phyloP scores from a whole-genome alignment of 2,797 vertebrate genomes.

The Percopsis omiscomaycus region DNA sequence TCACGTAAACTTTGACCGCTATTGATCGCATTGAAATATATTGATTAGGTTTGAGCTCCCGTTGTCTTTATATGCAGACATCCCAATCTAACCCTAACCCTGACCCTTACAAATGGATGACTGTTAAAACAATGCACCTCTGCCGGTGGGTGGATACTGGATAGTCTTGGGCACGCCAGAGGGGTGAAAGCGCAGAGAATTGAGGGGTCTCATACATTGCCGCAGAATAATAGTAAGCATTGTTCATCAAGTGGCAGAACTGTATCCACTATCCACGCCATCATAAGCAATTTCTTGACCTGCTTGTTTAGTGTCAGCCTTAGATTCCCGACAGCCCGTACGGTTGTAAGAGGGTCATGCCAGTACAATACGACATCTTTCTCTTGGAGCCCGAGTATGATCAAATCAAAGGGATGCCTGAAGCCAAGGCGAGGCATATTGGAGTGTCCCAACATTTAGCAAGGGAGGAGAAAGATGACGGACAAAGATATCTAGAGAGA shows the following conservation, averaged over 20 bases:
- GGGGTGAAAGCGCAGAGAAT: conserved; percentile 51
- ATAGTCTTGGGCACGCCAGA: conserved; percentile 41
- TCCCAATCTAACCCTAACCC: conserved; percentile 11
- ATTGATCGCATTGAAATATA: conserved; percentile 14
- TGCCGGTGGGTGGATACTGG: conserved; percentile 15
- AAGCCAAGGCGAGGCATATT: conserved; percentile 17
- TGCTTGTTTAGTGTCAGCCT: conserved; percentile 42
- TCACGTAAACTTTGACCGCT: conserved; percentile 30
- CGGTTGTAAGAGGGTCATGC: conserved; percentile 28
- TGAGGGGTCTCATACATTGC: conserved; percentile 41
- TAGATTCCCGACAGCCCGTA: conserved; percentile 41
- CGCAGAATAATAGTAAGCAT: conserved; percentile 53
- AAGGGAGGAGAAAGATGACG: conserved; percentile 24
- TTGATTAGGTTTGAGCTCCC: not conserved
- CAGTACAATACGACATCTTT: conserved; percentile 44
- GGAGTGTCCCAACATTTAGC: conserved; percentile 10
- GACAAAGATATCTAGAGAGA: conserved; percentile 25
- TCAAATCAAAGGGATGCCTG: conserved; percentile 38
- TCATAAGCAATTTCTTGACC: conserved; percentile 44
- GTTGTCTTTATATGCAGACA: conserved; percentile 1
- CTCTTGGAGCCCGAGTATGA: conserved; percentile 39
- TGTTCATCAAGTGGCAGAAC: conserved; percentile 52
- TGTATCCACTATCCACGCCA: conserved; percentile 28
- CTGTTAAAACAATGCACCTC: conserved; percentile 32
- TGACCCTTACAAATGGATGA: conserved; percentile 20